Conservation (phyloP, 2,113 vertebrate species). For the Spea bombifrons region DNA sequence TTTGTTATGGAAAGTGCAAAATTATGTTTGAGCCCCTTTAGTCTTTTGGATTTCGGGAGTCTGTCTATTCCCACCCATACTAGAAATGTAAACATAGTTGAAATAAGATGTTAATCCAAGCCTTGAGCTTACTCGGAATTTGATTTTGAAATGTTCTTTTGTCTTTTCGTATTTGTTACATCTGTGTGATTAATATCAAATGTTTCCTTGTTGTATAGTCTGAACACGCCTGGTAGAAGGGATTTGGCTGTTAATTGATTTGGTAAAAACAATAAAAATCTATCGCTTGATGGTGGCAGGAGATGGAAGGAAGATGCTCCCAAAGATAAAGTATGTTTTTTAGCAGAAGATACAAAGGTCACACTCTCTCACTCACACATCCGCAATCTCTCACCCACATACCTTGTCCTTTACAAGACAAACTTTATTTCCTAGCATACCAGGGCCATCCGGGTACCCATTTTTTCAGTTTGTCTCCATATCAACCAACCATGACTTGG, state of each 20-base stretch:
- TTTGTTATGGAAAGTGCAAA: neutral
- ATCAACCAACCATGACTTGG: no score
- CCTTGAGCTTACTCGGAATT: slow-evolving; percentile 11
- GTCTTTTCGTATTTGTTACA: neutral
- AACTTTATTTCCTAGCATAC: no score
- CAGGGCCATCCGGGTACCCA: no score
- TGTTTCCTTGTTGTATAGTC: slow-evolving; percentile 16
- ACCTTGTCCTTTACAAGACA: no score
- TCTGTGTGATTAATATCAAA: slow-evolving; percentile 17
- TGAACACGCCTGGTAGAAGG: slow-evolving; percentile 8
- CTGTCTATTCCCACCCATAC: slow-evolving; percentile 7
- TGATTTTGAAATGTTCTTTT: slow-evolving; percentile 6
- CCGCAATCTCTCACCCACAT: no score
- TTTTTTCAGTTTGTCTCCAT: no score
- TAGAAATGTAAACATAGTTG: slow-evolving; percentile 8
- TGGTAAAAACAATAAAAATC: no score
- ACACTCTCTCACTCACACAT: no score
- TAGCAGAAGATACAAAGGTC: no score
- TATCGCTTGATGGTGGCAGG: no score
- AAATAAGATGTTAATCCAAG: slow-evolving; percentile 16
- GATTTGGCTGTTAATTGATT: neutral
- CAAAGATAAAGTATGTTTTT: no score
- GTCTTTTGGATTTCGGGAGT: neutral
- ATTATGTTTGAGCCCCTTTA: neutral
- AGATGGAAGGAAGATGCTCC: no score